Evolutionary conservation across 2,797 vertebrate species (phyloP).

Genomic region (Epinephelus awoara): DNA sequence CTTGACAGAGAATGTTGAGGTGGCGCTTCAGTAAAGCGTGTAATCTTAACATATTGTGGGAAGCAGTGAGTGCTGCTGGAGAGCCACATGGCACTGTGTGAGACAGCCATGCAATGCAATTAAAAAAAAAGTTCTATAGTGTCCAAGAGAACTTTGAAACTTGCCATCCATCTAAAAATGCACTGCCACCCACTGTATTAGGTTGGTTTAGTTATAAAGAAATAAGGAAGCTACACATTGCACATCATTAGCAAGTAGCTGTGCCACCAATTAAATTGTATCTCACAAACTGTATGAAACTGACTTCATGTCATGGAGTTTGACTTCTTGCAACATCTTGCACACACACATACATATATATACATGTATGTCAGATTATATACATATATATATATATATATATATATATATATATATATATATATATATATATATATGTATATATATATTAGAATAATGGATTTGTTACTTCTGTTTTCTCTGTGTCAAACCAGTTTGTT

Average conservation of each 20-base stretch:
- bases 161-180: slow-evolving; percentile 38
- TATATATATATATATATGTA: too few relatives aligned
- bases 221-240: neutral
- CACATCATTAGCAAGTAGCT: slow-evolving; percentile 34
- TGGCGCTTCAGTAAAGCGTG: slow-evolving; percentile 31
- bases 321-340: too few relatives aligned
- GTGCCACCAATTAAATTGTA: slow-evolving; percentile 22
- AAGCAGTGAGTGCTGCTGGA: slow-evolving; percentile 9
- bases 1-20: slow-evolving; percentile 9
- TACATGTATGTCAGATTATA: too few relatives aligned
- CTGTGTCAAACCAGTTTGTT: slow-evolving; percentile 9
- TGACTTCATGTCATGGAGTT: neutral
- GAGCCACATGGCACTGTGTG: neutral
- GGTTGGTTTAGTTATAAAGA: slow-evolving; percentile 5
- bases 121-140: slow-evolving; percentile 1
- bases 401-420: too few relatives aligned
- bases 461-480: slow-evolving; percentile 10
- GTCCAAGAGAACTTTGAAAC: slow-evolving; percentile 39
- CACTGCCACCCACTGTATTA: neutral
- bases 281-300: neutral
- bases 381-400: too few relatives aligned
- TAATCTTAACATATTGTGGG: slow-evolving; percentile 17
- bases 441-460: too few relatives aligned
- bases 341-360: neutral
- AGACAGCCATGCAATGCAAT: slow-evolving; percentile 13